phyloP scores from a whole-genome alignment of 1,140 invertebrate species.

The Bombyx mandarina region DNA sequence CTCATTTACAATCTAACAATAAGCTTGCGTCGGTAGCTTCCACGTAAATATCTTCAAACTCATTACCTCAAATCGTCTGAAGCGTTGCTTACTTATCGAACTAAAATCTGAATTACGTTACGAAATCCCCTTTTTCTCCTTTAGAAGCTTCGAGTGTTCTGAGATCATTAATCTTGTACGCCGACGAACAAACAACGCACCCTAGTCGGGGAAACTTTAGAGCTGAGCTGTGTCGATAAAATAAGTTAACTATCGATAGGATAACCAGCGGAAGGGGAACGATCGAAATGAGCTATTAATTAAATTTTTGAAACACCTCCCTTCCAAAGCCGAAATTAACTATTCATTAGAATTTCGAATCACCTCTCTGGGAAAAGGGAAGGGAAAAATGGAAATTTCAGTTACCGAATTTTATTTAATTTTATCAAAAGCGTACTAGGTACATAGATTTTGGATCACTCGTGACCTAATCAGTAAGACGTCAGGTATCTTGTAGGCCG shows the following conservation, averaged over 20 bases:
- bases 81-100: constrained; percentile 11
- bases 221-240: constrained; percentile 39
- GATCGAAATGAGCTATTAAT: constrained; percentile 15
- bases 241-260: constrained; percentile 28
- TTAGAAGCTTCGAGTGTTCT: constrained; percentile 24
- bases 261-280: constrained; percentile 14
- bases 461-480: no score
- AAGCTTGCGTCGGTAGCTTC: constrained; percentile 17
- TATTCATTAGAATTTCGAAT: no score
- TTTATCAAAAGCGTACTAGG: no score
- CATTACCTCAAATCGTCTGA: constrained; percentile 31
- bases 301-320: constrained; percentile 7
- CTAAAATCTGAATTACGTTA: constrained; percentile 21
- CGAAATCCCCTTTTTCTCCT: constrained; percentile 1
- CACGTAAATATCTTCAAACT: constrained; percentile 34
- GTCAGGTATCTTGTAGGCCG: no score
- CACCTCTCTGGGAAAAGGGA: no score
- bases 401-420: no score
- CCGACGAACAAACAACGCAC: constrained; percentile 42
- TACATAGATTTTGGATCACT: no score
- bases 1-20: constrained; percentile 39
- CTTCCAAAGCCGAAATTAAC: no score
- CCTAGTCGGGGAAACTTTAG: constrained; percentile 35
- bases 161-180: constrained; percentile 57
- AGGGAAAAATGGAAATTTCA: no score